Conservation (phyloP, 2,113 vertebrate genomes). For the Cyprinodon tularosa region DNA sequence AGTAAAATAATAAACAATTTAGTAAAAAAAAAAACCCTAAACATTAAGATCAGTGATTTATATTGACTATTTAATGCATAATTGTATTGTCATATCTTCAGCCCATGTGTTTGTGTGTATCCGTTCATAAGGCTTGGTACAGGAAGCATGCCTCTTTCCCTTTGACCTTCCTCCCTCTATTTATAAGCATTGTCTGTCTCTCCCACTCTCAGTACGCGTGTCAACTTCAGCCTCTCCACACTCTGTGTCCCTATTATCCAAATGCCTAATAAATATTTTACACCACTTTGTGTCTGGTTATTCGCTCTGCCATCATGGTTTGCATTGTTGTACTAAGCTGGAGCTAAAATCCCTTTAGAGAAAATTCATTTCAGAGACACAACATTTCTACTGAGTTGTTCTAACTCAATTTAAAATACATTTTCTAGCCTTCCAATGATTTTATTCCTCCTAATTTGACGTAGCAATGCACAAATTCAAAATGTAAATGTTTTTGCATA, state of each 20-base stretch:
- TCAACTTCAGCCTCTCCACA: slow-evolving; percentile 13
- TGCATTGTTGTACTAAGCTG: not conserved
- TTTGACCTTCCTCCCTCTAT: slow-evolving; percentile 73
- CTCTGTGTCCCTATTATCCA: not conserved
- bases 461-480: not conserved
- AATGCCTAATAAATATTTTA: slow-evolving; percentile 1
- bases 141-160: slow-evolving; percentile 74
- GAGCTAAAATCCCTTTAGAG: not conserved
- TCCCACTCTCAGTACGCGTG: slow-evolving; percentile 8
- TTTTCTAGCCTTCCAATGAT: no score
- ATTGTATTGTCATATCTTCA: no score
- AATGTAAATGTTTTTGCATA: no score
- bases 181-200: slow-evolving; percentile 49
- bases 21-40: no score
- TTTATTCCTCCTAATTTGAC: no score
- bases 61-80: not conserved
- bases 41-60: not conserved
- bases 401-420: not conserved
- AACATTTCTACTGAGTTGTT: not conserved
- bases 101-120: slow-evolving; percentile 34
- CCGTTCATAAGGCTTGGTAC: slow-evolving; percentile 49
- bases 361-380: not conserved
- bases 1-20: not conserved
- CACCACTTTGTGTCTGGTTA: not conserved
- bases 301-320: not conserved